Conservation (phyloP, 2,113 vertebrate genomes). For the Mixornis gularis region DNA sequence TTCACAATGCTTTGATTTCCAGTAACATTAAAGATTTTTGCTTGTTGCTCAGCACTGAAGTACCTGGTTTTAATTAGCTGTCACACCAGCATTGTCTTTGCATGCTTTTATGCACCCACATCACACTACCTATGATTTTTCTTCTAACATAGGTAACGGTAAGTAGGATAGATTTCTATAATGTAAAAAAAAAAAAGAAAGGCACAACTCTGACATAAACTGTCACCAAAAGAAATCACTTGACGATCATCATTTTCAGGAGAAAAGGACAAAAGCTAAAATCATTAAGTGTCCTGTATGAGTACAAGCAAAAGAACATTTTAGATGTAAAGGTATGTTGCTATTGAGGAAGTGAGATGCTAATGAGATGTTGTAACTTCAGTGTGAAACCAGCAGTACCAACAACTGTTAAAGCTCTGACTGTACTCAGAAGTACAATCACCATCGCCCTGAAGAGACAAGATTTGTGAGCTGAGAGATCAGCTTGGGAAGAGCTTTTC, state of each 20-base stretch:
- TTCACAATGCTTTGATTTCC: neutral
- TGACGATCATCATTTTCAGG: neutral
- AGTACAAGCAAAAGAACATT: neutral
- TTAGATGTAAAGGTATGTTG: neutral
- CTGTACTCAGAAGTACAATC: neutral
- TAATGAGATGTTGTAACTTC: neutral
- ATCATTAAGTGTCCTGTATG: neutral
- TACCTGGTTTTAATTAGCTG: conserved; percentile 32
- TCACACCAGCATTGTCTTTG: neutral
- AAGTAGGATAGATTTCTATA: neutral
- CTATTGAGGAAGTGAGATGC: neutral
- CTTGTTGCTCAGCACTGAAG: neutral
- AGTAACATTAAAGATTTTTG: neutral
- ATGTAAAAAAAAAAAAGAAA: neutral
- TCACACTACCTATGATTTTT: neutral
- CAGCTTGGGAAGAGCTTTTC: neutral
- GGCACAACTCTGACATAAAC: neutral
- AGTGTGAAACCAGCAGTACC: neutral
- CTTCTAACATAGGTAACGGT: neutral
- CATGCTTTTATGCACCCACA: neutral
- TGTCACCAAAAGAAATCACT: neutral
- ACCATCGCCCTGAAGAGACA: neutral
- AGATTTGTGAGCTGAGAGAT: neutral
- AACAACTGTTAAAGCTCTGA: neutral
- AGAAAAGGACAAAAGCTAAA: conserved; percentile 10